Evolutionary conservation across 2,113 vertebrate species (phyloP).

Genomic region (Mystacornis crossleyi): DNA sequence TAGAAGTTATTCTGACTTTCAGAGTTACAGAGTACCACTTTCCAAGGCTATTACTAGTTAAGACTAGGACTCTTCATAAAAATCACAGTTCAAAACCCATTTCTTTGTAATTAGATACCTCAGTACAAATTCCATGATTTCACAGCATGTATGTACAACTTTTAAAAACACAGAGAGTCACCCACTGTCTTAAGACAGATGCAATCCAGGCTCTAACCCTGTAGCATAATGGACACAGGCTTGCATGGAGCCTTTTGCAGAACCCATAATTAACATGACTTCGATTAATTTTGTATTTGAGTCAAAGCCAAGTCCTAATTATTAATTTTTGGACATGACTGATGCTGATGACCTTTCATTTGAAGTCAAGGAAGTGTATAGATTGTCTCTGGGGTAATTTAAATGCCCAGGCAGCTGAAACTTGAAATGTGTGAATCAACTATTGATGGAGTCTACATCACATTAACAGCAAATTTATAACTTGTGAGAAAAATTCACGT

Average conservation of each 20-base stretch:
- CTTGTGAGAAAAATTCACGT: background rate
- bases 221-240: background rate
- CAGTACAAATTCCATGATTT: background rate
- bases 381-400: background rate
- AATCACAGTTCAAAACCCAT: background rate
- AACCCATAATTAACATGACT: background rate
- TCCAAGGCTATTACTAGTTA: background rate
- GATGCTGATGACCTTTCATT: constrained; percentile 1
- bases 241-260: background rate
- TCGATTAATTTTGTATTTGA: background rate
- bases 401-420: background rate
- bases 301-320: background rate
- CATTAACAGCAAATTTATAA: background rate
- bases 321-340: background rate
- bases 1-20: background rate
- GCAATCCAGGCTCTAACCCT: background rate
- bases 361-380: background rate
- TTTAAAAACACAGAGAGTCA: rapidly evolving
- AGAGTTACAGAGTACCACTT: background rate
- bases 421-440: background rate
- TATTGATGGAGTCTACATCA: background rate
- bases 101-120: background rate
- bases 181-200: background rate
- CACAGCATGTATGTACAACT: background rate
- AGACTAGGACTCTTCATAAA: background rate